A percentile compares a stretch with the other conserved stretches of the same genome.
Conservation (phyloP, 2,113 vertebrate species). For the Mus musculus region DNA sequence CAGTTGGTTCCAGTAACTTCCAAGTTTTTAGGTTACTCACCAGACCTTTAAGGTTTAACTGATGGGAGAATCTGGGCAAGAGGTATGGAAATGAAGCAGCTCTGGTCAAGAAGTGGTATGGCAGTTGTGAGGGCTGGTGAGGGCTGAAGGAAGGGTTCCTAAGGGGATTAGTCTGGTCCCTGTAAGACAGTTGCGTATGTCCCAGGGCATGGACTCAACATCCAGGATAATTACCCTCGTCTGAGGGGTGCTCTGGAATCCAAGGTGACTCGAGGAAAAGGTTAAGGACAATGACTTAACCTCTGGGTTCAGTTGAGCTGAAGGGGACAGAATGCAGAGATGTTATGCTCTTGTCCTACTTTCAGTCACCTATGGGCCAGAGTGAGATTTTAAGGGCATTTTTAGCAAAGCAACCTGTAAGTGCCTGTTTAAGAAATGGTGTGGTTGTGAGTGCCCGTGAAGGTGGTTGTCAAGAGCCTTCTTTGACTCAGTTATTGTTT, state of each 20-base stretch:
- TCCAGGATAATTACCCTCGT: not conserved
- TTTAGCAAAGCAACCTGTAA: not conserved
- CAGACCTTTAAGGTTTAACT: not conserved
- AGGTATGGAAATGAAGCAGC: not conserved
- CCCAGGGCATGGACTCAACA: not conserved
- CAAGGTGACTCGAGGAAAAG: not conserved
- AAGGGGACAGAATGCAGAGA: not conserved
- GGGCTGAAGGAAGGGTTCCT: not conserved
- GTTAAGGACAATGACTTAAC: not conserved
- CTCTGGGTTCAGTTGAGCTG: not conserved
- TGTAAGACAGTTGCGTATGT: not conserved
- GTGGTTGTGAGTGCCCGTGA: not conserved
- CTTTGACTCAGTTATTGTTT: slow-evolving; percentile 32
- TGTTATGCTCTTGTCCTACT: not conserved
- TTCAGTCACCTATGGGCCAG: not conserved
- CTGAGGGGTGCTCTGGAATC: not conserved
- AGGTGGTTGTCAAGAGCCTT: not conserved
- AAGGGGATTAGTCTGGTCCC: not conserved
- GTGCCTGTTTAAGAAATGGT: not conserved
- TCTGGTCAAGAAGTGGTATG: not conserved
- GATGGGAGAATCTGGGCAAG: not conserved
- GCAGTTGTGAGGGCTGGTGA: not conserved
- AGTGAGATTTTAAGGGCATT: not conserved
- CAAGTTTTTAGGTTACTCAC: not conserved
- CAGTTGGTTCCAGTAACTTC: not conserved